phyloP scores from a whole-genome alignment of 2,797 vertebrate species.

The Tarsius wallacei region DNA sequence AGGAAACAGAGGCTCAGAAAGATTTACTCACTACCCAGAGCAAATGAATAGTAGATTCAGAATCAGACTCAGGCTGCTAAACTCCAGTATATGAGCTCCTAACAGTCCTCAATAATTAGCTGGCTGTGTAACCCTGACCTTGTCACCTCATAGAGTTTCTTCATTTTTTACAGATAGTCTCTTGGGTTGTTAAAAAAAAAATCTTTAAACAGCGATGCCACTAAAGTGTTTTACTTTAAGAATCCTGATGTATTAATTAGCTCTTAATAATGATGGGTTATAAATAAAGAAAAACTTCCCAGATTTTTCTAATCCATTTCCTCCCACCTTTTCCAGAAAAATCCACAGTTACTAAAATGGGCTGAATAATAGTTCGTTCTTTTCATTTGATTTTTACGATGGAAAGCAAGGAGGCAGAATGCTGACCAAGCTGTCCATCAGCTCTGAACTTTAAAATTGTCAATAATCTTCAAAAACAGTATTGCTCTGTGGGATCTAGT shows the following conservation, averaged over 20 bases:
- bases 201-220: not conserved
- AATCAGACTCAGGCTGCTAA: not conserved
- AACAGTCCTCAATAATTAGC: not conserved
- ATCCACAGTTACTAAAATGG: not conserved
- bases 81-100: not conserved
- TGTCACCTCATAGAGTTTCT: not conserved
- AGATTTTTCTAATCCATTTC: not conserved
- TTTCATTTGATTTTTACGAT: constrained; percentile 61
- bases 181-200: constrained; percentile 11
- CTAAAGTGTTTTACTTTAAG: constrained; percentile 17
- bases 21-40: not conserved
- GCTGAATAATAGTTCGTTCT: not conserved
- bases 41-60: not conserved
- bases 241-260: not conserved
- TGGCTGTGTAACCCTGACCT: not conserved
- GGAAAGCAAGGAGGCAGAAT: not conserved
- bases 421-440: not conserved
- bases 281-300: not conserved
- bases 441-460: constrained; percentile 54
- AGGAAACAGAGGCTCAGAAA: constrained; percentile 31
- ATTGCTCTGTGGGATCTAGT: not conserved
- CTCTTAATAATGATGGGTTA: not conserved
- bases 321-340: constrained; percentile 31
- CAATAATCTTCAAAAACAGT: constrained; percentile 39
- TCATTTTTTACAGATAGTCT: not conserved